phyloP scores from a whole-genome alignment of 2,888 invertebrate genomes.

The Byasa hedistus region DNA sequence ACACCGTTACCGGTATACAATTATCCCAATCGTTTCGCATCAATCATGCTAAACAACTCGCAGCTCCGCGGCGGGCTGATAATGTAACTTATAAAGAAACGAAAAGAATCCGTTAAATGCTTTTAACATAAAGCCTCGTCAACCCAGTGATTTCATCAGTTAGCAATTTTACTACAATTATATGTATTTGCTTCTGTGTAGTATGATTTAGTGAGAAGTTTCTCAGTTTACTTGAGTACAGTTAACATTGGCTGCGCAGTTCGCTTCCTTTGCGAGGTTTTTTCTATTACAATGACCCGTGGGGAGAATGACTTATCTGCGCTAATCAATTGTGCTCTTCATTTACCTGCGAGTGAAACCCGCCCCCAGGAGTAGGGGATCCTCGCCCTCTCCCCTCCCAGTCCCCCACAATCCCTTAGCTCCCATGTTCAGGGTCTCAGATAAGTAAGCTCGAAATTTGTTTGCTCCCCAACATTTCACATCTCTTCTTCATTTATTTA shows the following conservation, averaged over 20 bases:
- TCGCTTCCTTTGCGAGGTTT: not conserved
- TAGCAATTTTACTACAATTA: no score
- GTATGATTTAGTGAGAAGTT: no score
- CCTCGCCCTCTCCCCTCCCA: no score
- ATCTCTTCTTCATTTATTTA: not conserved
- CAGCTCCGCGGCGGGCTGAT: not conserved
- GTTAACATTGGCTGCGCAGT: no score
- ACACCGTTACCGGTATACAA: slow-evolving; percentile 2
- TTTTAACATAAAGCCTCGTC: no score
- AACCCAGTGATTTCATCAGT: no score
- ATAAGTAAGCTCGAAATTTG: slow-evolving; percentile 25
- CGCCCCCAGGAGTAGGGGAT: slow-evolving; percentile 4
- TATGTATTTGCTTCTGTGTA: no score
- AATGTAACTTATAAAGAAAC: no score
- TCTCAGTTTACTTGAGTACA: no score
- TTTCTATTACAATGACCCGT: slow-evolving; percentile 7
- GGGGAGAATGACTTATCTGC: slow-evolving; percentile 35
- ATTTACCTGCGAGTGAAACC: slow-evolving; percentile 38
- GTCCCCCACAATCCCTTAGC: slow-evolving; percentile 13
- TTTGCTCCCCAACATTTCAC: slow-evolving; percentile 13
- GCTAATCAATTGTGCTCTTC: slow-evolving; percentile 41
- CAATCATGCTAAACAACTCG: slow-evolving; percentile 15
- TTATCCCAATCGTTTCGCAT: slow-evolving; percentile 15
- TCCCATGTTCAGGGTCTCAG: slow-evolving; percentile 7
- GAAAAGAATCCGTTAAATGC: no score